phyloP scores from a whole-genome alignment of 2,888 invertebrate species.

The Orthonychiurus folsomi region DNA sequence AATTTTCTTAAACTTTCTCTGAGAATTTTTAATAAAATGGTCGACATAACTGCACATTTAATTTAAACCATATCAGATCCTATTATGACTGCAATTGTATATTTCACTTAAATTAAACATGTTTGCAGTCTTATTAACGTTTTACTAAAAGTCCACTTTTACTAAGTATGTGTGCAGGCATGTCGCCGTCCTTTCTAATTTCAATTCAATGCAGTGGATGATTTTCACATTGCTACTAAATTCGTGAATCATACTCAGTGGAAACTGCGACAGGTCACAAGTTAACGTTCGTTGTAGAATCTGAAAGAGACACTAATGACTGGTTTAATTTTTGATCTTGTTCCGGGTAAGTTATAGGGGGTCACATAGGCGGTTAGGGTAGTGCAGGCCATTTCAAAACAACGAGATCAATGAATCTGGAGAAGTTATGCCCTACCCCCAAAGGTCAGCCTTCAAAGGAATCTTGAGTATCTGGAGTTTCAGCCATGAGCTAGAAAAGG shows the following conservation, averaged over 20 bases:
- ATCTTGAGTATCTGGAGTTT: too few relatives aligned
- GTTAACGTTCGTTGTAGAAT: not conserved
- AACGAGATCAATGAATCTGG: not conserved
- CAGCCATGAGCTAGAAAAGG: too few relatives aligned
- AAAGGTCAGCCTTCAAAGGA: too few relatives aligned
- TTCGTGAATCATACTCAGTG: not conserved
- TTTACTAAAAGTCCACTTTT: not conserved
- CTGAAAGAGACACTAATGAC: slow-evolving; percentile 35
- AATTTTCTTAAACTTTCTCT: not conserved
- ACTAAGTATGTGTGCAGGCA: not conserved
- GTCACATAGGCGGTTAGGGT: slow-evolving; percentile 31
- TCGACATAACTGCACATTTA: slow-evolving; percentile 1
- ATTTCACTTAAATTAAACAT: too few relatives aligned
- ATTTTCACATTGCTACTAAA: not conserved
- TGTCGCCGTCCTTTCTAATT: not conserved
- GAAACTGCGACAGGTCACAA: not conserved
- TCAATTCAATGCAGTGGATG: not conserved
- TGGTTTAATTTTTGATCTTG: slow-evolving; percentile 41
- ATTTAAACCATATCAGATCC: not conserved
- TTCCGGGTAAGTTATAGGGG: slow-evolving; percentile 40
- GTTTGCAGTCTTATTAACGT: too few relatives aligned
- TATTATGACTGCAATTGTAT: too few relatives aligned
- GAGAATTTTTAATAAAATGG: not conserved
- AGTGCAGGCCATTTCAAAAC: slow-evolving; percentile 17
- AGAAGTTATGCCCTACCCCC: not conserved